A percentile compares a stretch with the other conserved stretches of the same genome.
Conservation (phyloP, 2,888 invertebrate species). For the Noctua fimbriata region DNA sequence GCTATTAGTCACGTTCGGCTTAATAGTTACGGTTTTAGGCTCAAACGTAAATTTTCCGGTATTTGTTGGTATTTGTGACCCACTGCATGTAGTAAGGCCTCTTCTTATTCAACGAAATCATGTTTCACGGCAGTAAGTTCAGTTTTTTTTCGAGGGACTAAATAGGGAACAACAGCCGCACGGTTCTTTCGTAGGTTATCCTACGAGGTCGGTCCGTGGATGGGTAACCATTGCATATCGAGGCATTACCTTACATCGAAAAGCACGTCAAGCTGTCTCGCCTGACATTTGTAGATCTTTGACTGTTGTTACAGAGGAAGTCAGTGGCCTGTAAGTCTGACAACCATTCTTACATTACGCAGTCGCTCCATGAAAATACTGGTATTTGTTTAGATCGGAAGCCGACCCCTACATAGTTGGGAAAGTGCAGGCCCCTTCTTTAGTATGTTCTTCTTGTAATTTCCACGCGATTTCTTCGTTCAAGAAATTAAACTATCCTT, state of each 20-base stretch:
- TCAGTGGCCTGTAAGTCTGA: neutral
- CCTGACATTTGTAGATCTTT: neutral
- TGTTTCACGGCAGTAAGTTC: neutral
- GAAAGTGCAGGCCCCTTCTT: neutral
- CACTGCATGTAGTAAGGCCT: neutral
- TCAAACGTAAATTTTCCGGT: conserved; percentile 8
- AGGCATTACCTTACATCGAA: neutral
- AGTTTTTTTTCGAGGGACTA: no score
- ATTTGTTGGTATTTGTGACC: conserved; percentile 1
- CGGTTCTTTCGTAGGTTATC: neutral
- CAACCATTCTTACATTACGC: neutral
- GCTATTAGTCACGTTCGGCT: conserved; percentile 49
- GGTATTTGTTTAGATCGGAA: neutral
- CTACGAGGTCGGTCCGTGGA: neutral
- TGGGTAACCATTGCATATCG: neutral
- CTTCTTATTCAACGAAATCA: neutral
- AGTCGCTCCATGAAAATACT: neutral
- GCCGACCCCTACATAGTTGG: neutral
- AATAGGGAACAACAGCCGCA: no score
- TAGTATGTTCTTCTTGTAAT: neutral
- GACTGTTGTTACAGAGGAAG: neutral
- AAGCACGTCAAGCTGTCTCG: neutral
- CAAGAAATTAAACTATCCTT: neutral
- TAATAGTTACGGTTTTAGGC: conserved; percentile 32
- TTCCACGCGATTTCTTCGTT: neutral